Evolutionary conservation across 1,140 invertebrate genomes (phyloP).

Genomic region (Phortica variegata): DNA sequence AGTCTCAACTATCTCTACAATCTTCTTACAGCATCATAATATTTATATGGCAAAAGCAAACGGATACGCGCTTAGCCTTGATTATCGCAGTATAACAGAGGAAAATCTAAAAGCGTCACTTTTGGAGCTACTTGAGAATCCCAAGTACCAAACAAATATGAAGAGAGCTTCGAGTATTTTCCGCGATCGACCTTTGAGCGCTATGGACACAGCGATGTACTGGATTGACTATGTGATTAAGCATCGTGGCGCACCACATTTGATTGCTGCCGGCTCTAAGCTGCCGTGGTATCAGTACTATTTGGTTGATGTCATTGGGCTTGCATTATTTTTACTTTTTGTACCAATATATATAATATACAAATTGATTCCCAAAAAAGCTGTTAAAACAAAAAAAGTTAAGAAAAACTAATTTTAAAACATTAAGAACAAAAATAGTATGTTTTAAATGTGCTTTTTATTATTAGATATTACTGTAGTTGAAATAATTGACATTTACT

Average conservation of each 20-base stretch:
- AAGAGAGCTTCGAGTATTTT: constrained; percentile 55
- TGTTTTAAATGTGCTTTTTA: too few relatives aligned
- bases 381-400: not conserved
- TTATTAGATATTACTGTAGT: too few relatives aligned
- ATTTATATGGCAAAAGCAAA: constrained; percentile 30
- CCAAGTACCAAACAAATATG: constrained; percentile 47
- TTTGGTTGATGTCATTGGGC: constrained; percentile 61
- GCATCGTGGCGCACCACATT: constrained; percentile 60
- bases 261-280: constrained; percentile 60
- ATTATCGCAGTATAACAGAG: constrained; percentile 34
- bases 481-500: too few relatives aligned
- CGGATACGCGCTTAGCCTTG: constrained; percentile 29
- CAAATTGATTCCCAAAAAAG: not conserved
- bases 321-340: not conserved
- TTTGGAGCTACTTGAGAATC: constrained; percentile 54
- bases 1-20: not conserved
- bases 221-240: constrained; percentile 64
- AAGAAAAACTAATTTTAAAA: too few relatives aligned
- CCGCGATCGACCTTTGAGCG: constrained; percentile 59
- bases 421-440: too few relatives aligned
- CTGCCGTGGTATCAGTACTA: constrained; percentile 63
- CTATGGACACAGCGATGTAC: constrained; percentile 61
- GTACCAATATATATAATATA: not conserved
- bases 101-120: constrained; percentile 42
- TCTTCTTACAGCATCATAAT: constrained; percentile 36